Evolutionary conservation across 2,888 invertebrate species (phyloP).

Genomic region (Pammene fasciana): DNA sequence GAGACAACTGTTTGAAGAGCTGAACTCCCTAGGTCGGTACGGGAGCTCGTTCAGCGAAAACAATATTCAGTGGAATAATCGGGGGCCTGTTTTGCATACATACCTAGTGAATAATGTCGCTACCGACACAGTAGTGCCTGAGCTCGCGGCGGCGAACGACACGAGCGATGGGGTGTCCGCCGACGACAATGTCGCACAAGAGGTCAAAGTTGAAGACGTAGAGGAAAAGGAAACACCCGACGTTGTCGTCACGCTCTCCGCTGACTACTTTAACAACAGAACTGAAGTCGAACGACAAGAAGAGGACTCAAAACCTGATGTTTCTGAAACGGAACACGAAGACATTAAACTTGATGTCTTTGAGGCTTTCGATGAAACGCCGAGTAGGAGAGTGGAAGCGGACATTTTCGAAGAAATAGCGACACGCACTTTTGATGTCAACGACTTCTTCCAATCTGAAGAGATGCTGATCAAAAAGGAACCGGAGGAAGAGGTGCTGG

Average conservation of each 20-base stretch:
- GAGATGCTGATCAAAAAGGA: slow-evolving; percentile 76
- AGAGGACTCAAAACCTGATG: slow-evolving; percentile 49
- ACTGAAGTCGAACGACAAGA: slow-evolving; percentile 71
- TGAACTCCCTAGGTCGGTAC: slow-evolving; percentile 86
- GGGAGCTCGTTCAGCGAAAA: slow-evolving; percentile 61
- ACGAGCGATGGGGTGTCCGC: slow-evolving; percentile 65
- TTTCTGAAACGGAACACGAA: slow-evolving; percentile 43
- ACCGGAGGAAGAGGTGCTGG: slow-evolving; percentile 53
- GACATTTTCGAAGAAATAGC: slow-evolving; percentile 75
- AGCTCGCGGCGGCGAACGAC: slow-evolving; percentile 64
- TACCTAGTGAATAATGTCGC: slow-evolving; percentile 79
- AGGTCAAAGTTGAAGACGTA: slow-evolving; percentile 75
- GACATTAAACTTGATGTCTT: slow-evolving; percentile 7
- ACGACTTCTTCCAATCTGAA: slow-evolving; percentile 69
- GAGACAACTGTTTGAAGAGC: slow-evolving; percentile 87
- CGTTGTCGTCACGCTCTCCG: slow-evolving; percentile 71
- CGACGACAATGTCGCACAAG: slow-evolving; percentile 77
- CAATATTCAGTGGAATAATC: slow-evolving; percentile 76
- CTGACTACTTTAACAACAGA: slow-evolving; percentile 67
- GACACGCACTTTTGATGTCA: slow-evolving; percentile 74
- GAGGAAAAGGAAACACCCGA: slow-evolving; percentile 59
- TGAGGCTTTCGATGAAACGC: slow-evolving; percentile 9
- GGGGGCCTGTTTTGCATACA: slow-evolving; percentile 72
- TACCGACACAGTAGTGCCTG: slow-evolving; percentile 73
- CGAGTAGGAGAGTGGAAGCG: slow-evolving; percentile 49